Evolutionary conservation across 2,113 vertebrate species (phyloP).

Genomic region (Syngnathus scovelli): DNA sequence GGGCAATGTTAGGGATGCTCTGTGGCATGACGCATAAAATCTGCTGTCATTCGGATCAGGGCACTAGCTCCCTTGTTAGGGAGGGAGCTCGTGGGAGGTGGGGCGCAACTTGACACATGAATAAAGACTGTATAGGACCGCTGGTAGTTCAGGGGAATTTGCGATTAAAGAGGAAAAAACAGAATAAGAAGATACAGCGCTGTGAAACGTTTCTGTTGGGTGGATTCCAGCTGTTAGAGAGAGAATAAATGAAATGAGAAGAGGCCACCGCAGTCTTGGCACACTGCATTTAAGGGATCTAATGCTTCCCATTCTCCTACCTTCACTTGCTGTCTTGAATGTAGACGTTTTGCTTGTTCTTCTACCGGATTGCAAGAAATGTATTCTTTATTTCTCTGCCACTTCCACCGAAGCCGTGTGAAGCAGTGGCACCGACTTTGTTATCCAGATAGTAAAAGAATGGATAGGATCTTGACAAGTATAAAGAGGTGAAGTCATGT

Average conservation of each 20-base stretch:
- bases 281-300: conserved; percentile 47
- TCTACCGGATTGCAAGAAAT: neutral
- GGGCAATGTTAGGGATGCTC: conserved; percentile 45
- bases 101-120: conserved; percentile 29
- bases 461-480: neutral
- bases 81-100: neutral
- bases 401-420: neutral
- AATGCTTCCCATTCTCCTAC: neutral
- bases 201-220: neutral
- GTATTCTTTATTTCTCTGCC: neutral
- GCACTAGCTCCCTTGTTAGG: conserved; percentile 31
- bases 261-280: conserved; percentile 34
- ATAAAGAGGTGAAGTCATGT: neutral
- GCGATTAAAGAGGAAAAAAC: conserved; percentile 22
- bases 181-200: conserved; percentile 21
- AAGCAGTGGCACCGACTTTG: neutral
- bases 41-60: conserved; percentile 37
- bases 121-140: conserved; percentile 18
- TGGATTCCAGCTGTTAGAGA: conserved; percentile 17
- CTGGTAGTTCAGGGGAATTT: conserved; percentile 19
- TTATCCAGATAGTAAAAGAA: neutral
- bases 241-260: conserved; percentile 27
- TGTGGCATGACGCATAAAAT: conserved; percentile 43
- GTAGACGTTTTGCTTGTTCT: neutral
- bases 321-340: neutral